A percentile compares a stretch with the other conserved stretches of the same genome.
Conservation (phyloP, 2,797 vertebrate species). For the Thripadectes ignobilis region DNA sequence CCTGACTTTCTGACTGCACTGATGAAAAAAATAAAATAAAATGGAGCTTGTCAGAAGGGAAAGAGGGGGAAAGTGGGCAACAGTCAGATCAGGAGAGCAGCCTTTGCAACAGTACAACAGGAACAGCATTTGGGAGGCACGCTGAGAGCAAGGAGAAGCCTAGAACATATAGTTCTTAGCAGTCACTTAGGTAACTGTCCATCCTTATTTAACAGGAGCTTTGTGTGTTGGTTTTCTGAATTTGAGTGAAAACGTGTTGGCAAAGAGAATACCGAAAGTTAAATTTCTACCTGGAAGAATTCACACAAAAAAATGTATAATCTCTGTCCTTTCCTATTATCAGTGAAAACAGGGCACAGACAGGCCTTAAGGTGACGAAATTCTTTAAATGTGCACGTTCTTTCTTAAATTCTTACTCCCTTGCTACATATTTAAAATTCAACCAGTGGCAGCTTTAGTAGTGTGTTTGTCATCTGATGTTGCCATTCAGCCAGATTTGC, state of each 20-base stretch:
- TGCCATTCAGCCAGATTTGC: neutral
- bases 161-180: neutral
- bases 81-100: neutral
- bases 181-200: neutral
- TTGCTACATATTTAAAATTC: neutral
- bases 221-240: neutral
- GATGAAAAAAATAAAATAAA: neutral
- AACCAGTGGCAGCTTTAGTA: neutral
- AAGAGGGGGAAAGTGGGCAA: neutral
- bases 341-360: neutral
- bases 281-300: neutral
- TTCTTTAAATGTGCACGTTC: neutral
- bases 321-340: neutral
- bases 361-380: neutral
- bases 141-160: neutral
- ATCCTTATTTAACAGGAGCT: neutral
- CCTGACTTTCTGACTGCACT: neutral
- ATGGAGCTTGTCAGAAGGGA: neutral
- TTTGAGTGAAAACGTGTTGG: neutral
- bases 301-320: neutral
- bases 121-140: neutral
- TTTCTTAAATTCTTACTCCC: neutral
- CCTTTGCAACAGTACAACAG: neutral
- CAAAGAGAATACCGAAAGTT: neutral
- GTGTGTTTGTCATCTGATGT: neutral